These are phyloP conservation scores for Hyaena hyaena DNA, from an alignment of 2,113 vertebrate species.

Conservation along the genomic window DNA sequence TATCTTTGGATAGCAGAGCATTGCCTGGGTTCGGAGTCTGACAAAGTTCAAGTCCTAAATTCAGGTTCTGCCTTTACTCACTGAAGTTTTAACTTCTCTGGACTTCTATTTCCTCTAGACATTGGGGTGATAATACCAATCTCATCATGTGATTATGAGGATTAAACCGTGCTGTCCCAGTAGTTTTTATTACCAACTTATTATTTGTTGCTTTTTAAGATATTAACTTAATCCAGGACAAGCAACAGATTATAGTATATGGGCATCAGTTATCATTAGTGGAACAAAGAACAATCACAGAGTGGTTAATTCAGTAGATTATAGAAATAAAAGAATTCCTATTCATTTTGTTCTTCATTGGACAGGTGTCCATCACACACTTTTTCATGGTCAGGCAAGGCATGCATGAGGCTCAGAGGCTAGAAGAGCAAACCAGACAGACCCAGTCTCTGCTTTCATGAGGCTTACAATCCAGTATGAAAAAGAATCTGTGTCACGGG, in stretches of 20 bases:
- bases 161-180: background rate
- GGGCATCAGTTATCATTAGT: background rate
- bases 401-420: background rate
- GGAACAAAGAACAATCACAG: background rate
- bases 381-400: background rate
- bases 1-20: background rate
- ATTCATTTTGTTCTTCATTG: background rate
- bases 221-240: background rate
- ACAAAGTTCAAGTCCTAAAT: background rate
- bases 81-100: background rate
- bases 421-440: background rate
- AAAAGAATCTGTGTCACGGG: background rate
- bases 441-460: background rate
- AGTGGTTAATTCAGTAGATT: background rate
- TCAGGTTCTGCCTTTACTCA: background rate
- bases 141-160: background rate
- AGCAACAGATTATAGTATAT: background rate
- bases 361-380: background rate
- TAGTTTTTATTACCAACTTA: background rate
- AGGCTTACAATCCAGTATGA: background rate
- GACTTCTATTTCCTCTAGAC: background rate
- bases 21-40: background rate
- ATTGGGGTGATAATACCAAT: background rate
- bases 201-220: conserved; percentile 33
- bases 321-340: conserved; percentile 33